Conservation (phyloP, 1,140 invertebrate species). For the Achatina immaculata region DNA sequence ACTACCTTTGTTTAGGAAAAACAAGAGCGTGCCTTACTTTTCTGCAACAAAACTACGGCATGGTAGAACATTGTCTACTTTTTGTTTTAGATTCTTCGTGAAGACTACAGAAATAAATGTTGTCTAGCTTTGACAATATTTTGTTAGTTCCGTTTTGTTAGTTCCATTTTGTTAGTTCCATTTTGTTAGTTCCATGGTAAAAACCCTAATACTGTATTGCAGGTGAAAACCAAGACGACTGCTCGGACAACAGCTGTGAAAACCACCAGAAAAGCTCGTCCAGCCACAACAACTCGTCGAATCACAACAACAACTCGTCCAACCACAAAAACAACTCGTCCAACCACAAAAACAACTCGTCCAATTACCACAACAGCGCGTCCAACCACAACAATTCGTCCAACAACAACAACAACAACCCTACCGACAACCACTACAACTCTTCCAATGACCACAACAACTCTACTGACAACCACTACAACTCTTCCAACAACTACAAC, state of each 20-base stretch:
- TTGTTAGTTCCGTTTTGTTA: neutral
- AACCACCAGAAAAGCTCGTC: neutral
- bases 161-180: neutral
- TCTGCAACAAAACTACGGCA: no score
- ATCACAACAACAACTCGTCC: neutral
- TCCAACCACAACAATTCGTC: neutral
- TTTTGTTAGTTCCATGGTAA: neutral
- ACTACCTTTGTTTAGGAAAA: no score
- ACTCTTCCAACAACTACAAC: slow-evolving; percentile 4
- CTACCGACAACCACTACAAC: neutral
- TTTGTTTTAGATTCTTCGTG: no score
- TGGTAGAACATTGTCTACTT: no score
- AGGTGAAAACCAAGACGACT: neutral
- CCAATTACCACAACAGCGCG: neutral
- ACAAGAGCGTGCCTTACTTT: no score
- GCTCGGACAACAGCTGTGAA: neutral
- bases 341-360: neutral
- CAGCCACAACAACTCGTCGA: neutral
- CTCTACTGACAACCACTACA: neutral
- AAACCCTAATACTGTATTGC: no score
- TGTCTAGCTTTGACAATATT: neutral
- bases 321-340: neutral
- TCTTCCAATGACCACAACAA: neutral
- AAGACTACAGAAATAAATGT: neutral
- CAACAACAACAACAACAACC: neutral